A percentile compares a stretch with the other conserved stretches of the same genome.
phyloP scores from a whole-genome alignment of 2,888 invertebrate genomes.

The Phytoseiulus persimilis region DNA sequence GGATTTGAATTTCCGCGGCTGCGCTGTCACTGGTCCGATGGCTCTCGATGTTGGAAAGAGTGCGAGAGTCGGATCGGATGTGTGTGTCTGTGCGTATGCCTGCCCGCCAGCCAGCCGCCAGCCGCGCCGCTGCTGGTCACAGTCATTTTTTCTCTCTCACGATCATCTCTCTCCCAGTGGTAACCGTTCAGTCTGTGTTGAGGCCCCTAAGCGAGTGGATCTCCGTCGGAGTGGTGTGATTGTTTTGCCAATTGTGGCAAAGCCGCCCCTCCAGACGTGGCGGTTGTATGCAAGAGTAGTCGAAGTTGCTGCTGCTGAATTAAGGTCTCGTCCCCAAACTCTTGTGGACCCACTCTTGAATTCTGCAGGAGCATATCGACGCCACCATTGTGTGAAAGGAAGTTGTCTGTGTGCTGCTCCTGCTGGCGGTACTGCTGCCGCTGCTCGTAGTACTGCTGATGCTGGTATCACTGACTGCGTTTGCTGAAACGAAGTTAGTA shows the following conservation, averaged over 20 bases:
- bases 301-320: not conserved
- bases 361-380: not conserved
- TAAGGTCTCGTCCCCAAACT: not conserved
- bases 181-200: slow-evolving; percentile 5
- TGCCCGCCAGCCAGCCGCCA: not conserved
- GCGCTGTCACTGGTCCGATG: too few species aligned
- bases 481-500: not conserved
- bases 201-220: not conserved
- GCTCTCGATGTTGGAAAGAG: too few species aligned
- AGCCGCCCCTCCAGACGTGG: not conserved
- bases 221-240: not conserved
- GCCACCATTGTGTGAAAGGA: not conserved
- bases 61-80: too few species aligned
- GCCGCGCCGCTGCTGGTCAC: not conserved
- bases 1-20: too few species aligned
- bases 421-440: not conserved
- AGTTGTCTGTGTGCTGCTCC: not conserved
- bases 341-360: not conserved
- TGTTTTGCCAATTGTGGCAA: not conserved
- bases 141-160: not conserved
- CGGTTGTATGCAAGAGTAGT: not conserved
- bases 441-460: not conserved
- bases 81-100: not conserved
- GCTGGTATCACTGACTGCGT: not conserved
- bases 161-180: not conserved